Evolutionary conservation across 2,888 invertebrate species (phyloP).

Genomic region (Portevinia maculata): DNA sequence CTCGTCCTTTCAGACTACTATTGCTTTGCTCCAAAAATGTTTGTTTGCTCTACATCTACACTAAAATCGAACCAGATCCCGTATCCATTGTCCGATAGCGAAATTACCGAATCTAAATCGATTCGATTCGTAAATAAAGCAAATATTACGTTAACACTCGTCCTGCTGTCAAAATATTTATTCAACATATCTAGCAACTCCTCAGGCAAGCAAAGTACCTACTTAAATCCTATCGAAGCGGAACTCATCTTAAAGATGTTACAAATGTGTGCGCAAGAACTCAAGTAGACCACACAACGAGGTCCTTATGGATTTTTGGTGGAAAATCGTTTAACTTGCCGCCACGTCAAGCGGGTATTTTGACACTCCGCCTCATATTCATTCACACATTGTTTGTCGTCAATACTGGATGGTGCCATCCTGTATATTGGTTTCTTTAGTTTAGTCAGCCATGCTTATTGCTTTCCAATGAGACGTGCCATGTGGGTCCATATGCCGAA

Average conservation of each 20-base stretch:
- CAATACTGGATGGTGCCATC: slow-evolving; percentile 23
- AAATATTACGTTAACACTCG: slow-evolving; percentile 37
- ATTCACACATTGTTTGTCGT: slow-evolving; percentile 50
- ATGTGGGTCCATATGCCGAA: slow-evolving; percentile 39
- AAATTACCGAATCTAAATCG: slow-evolving; percentile 10
- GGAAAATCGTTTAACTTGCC: slow-evolving; percentile 26
- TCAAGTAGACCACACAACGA: slow-evolving; percentile 27
- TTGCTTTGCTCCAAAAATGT: too few species aligned
- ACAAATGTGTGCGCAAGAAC: slow-evolving; percentile 40
- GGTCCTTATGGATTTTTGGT: not conserved
- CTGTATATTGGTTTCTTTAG: slow-evolving; percentile 58
- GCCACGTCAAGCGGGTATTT: slow-evolving; percentile 28
- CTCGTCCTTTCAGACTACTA: too few species aligned
- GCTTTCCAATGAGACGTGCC: slow-evolving; percentile 71
- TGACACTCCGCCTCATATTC: slow-evolving; percentile 37
- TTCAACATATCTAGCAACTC: slow-evolving; percentile 18
- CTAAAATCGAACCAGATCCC: too few species aligned
- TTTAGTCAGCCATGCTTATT: slow-evolving; percentile 66
- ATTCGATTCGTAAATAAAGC: slow-evolving; percentile 22
- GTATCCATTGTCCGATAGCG: not conserved
- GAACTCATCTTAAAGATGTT: slow-evolving; percentile 62
- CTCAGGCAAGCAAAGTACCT: slow-evolving; percentile 40
- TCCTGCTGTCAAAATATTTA: slow-evolving; percentile 69
- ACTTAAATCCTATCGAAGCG: slow-evolving; percentile 56
- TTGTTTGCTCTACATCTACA: too few species aligned